Evolutionary conservation across 2,797 vertebrate species (phyloP).

Genomic region (Phoxinus dragarum): DNA sequence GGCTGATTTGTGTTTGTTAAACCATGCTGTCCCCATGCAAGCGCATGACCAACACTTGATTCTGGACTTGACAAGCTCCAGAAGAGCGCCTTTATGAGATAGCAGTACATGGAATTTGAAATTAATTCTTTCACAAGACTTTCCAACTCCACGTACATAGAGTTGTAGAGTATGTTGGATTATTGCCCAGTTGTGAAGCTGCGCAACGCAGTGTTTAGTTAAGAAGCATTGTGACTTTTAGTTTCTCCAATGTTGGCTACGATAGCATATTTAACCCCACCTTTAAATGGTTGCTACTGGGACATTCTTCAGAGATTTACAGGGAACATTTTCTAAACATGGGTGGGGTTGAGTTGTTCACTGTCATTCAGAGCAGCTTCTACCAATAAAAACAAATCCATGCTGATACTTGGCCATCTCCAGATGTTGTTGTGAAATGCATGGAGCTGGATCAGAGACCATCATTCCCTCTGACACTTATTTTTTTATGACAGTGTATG

Average conservation of each 20-base stretch:
- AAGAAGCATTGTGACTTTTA: neutral
- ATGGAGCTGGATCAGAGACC: neutral
- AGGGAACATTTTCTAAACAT: neutral
- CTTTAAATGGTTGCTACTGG: constrained; percentile 12
- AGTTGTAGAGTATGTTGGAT: neutral
- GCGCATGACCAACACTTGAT: neutral
- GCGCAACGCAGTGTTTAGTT: neutral
- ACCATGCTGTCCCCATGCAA: neutral
- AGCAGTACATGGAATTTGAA: neutral
- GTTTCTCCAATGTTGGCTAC: neutral
- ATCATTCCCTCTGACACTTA: neutral
- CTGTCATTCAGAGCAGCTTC: constrained; percentile 18
- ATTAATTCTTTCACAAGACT: neutral
- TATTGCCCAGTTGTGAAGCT: neutral
- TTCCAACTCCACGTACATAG: neutral
- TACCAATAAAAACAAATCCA: constrained; percentile 14
- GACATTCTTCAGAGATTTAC: constrained; percentile 29
- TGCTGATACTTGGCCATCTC: neutral
- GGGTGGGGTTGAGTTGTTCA: constrained; percentile 15
- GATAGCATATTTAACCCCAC: neutral
- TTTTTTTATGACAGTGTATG: constrained; percentile 18
- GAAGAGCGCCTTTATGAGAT: neutral
- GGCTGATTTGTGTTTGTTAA: constrained; percentile 12
- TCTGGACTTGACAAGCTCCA: neutral
- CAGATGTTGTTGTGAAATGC: constrained; percentile 30